Evolutionary conservation across 2,113 vertebrate species (phyloP), one percentile per base, ranked within the genome.

Genomic region (Conger conger): DNA sequence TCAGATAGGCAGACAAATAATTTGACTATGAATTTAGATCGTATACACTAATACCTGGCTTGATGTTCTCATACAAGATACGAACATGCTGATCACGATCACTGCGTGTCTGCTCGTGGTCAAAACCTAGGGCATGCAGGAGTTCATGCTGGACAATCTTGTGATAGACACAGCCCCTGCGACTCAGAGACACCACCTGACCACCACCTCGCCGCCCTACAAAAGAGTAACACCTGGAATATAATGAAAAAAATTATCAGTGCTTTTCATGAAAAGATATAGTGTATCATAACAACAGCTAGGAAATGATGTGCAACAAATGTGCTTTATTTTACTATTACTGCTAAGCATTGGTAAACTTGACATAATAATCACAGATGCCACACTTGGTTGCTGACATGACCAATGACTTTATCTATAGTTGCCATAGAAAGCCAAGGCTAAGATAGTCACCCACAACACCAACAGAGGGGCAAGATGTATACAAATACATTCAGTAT

Each of bases 21-120:
- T n/a, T n/a, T n/a, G n/a, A n/a, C n/a, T n/a, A n/a, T n/a, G n/a
- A n/a, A n/a, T n/a, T n/a, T n/a, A 17, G 37, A 42, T 13, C 16
- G 76, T 13, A 16, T 13, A 18, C 30, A 18, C 1, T 83, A 90
- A 16, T 77, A 94, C 94, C 91, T 16, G 0, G 33, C 0, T 82
- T 80, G 37, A 95, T 85, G 33, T 95, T 95, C 79, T 93, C 0
- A 30, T 89, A 54, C 27, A 86, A n/a, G 76, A 95, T 93, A 8
- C 77, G 82, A 0, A 96, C 90, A n/a, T 95, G 76, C 0, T 27
- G 0, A 84, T 95, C 92, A 38, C 95, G 89, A 91, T 96, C 95
- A 0, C 89, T 93, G 1, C 95, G 92, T 0, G 89, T 92, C 86
- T 96, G 95, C 3, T 96, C 95, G 7, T 96, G 95, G 89, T 94